Evolutionary conservation across 2,888 invertebrate genomes (phyloP).

Genomic region (Tipula unca): DNA sequence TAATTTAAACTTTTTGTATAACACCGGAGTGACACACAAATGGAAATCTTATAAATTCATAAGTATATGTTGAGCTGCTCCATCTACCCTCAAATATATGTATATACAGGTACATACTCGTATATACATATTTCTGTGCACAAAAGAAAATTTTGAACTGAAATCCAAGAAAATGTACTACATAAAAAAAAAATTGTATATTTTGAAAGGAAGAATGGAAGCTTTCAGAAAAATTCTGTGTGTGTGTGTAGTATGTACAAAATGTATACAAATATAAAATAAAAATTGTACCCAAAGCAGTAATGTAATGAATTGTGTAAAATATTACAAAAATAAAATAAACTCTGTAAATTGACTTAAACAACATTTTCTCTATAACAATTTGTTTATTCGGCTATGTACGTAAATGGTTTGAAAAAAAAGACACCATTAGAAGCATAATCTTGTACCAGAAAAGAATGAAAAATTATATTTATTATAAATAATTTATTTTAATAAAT

Average conservation of each 20-base stretch:
- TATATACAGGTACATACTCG: neutral
- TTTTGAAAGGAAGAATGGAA: neutral
- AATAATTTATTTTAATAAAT: neutral
- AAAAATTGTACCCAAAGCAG: conserved; percentile 1
- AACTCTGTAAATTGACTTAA: neutral
- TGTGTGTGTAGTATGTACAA: neutral
- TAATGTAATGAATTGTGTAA: neutral
- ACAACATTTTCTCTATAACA: neutral
- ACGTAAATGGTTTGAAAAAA: neutral
- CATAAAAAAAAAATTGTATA: neutral
- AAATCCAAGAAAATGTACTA: neutral
- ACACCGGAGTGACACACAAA: neutral
- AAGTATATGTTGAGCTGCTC: neutral
- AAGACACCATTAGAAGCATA: neutral
- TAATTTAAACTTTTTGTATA: neutral
- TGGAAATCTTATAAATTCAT: neutral
- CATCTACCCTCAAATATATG: neutral
- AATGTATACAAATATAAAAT: neutral
- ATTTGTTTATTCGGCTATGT: neutral
- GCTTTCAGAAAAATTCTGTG: neutral
- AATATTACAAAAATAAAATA: neutral
- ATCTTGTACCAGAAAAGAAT: neutral
- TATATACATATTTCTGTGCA: neutral
- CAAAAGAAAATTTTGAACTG: neutral
- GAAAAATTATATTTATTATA: neutral